Conservation (phyloP, 2,797 vertebrate genomes). For the Melanotaenia pygmaea region DNA sequence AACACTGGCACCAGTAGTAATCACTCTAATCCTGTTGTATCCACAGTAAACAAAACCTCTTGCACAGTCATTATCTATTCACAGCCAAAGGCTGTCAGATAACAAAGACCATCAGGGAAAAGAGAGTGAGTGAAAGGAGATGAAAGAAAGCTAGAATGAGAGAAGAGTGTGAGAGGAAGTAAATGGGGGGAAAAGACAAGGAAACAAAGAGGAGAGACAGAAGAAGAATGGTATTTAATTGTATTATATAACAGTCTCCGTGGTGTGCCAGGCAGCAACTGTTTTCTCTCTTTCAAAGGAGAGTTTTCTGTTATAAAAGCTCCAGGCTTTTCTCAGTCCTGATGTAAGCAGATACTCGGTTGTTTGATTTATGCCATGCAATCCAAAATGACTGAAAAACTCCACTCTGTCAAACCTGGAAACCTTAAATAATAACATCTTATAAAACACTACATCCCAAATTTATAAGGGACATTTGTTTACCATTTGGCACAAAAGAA, state of each 20-base stretch:
- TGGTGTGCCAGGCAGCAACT: constrained; percentile 65
- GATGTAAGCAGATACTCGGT: constrained; percentile 58
- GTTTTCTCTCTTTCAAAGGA: constrained; percentile 59
- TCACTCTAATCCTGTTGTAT: constrained; percentile 72
- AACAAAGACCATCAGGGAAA: constrained; percentile 61
- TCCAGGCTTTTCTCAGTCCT: constrained; percentile 55
- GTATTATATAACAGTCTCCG: constrained; percentile 71
- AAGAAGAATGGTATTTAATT: constrained; percentile 61
- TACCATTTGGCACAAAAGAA: neutral
- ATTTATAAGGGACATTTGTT: constrained; percentile 5
- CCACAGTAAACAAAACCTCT: constrained; percentile 72
- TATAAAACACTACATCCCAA: constrained; percentile 14
- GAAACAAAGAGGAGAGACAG: constrained; percentile 47
- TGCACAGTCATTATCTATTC: constrained; percentile 73
- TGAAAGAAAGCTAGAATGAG: constrained; percentile 31
- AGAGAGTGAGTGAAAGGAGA: constrained; percentile 43
- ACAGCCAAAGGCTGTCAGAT: constrained; percentile 66
- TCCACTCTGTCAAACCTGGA: constrained; percentile 25
- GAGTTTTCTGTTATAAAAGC: constrained; percentile 51
- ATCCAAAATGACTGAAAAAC: constrained; percentile 44
- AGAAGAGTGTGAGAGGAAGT: constrained; percentile 40
- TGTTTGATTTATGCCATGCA: constrained; percentile 52
- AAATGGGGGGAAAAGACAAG: constrained; percentile 24
- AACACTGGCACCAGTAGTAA: constrained; percentile 74
- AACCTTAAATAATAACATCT: constrained; percentile 38